Base-by-base conservation (phyloP, 2,888 invertebrate species). In the Drosophila differens region DNA sequence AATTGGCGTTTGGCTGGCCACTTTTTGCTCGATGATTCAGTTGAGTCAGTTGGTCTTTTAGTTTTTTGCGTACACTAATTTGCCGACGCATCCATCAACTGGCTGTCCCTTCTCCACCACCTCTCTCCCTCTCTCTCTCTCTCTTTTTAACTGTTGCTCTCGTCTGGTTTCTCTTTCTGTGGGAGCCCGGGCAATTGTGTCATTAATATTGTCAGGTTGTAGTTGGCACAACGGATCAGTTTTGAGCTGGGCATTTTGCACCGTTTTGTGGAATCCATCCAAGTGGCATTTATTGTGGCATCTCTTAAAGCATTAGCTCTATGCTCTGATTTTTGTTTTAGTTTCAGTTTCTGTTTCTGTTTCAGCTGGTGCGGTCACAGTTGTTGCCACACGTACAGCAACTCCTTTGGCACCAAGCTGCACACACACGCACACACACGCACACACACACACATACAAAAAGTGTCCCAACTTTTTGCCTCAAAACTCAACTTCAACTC, bases 51-150 rank as follows among this genome's bases (percentile, higher is more conserved):
- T 76, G 49, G 51, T 62, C 55, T 68, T 68, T 71, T 58, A 51
- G 54, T 82, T 81, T 79, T 85, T 74, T 88, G 74, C 76, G 69
- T 83, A 79, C 75, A 76, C 90, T 85, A 90, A 85, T 85, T 90
- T 90, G 85, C 90, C 81, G 85, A 79, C 74, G 89, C 90, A 85
- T 85, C 89, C 85, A 90, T 85, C 85, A 90, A 83, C 70, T 64
- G 66, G 32, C 63, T 66, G 54, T 70, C 55, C 49, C 62, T 35
- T 47, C 41, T 54, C 44, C 59, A 67, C 60, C 70, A 64, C n/a
- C 57, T 41, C 44, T 22, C 32, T 69, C 53, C 44, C 47, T 57
- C 67, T 58, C 19, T 37, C 1, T 32, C 67, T 58, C n/a, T 28
- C 1, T 32, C 19, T 25, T 25, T 25, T 16, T 25, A 47, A 47